Percentiles rank a stretch among this genome's conserved stretches.
Evolutionary conservation across 2,888 invertebrate genomes (phyloP).

Genomic region (Margaritifera margaritifera): DNA sequence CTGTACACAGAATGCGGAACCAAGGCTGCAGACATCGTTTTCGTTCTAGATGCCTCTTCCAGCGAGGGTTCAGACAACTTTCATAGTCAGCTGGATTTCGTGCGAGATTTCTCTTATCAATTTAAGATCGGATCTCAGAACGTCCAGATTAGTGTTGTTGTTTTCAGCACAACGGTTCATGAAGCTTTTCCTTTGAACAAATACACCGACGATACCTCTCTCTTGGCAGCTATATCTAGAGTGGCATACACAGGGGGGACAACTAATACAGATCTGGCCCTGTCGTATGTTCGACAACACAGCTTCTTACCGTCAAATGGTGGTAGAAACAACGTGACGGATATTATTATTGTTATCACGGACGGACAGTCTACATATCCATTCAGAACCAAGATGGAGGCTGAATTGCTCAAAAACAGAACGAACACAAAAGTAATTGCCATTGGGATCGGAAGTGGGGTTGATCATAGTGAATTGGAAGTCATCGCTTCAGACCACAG

Average conservation of each 20-base stretch:
- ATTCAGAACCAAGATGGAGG: slow-evolving; percentile 26
- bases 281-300: slow-evolving; percentile 31
- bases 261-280: slow-evolving; percentile 44
- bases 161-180: slow-evolving; percentile 31
- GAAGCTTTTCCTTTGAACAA: slow-evolving; percentile 42
- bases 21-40: slow-evolving; percentile 41
- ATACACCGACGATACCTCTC: slow-evolving; percentile 28
- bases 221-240: slow-evolving; percentile 34
- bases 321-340: slow-evolving; percentile 29
- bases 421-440: slow-evolving; percentile 39
- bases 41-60: slow-evolving; percentile 45
- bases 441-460: slow-evolving; percentile 41
- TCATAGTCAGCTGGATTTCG: slow-evolving; percentile 41
- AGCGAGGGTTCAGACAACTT: slow-evolving; percentile 41
- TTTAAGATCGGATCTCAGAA: slow-evolving; percentile 36
- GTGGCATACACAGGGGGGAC: slow-evolving; percentile 37
- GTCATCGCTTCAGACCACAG: slow-evolving; percentile 41
- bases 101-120: slow-evolving; percentile 36
- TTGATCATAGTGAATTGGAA: slow-evolving; percentile 38
- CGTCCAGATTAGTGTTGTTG: slow-evolving; percentile 45
- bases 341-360: slow-evolving; percentile 44
- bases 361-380: slow-evolving; percentile 43
- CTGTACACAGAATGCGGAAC: slow-evolving; percentile 36
- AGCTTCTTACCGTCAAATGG: slow-evolving; percentile 41
- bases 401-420: slow-evolving; percentile 32